phyloP scores from a whole-genome alignment of 2,113 vertebrate species.

The Zeus faber region DNA sequence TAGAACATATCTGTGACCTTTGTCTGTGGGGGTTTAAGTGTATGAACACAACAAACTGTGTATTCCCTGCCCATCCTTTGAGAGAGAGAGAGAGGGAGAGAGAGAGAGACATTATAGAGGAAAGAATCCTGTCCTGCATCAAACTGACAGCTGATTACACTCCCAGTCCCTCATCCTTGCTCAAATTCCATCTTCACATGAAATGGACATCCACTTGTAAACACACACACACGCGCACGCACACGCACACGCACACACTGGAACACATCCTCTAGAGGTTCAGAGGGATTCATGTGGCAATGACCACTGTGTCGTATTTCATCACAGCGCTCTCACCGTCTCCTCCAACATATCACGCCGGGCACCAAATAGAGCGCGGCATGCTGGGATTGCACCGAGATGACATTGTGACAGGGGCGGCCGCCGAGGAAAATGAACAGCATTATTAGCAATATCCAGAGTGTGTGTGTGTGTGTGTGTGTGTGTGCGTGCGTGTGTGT shows the following conservation, averaged over 20 bases:
- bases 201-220: conserved; percentile 13
- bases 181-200: conserved; percentile 32
- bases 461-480: conserved; percentile 22
- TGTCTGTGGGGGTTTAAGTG: too few relatives aligned
- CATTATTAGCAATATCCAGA: conserved; percentile 35
- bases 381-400: conserved; percentile 30
- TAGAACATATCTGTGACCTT: too few relatives aligned
- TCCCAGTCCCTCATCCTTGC: conserved; percentile 33
- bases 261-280: conserved; percentile 14
- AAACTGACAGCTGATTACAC: conserved; percentile 57
- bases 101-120: conserved; percentile 11
- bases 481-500: conserved; percentile 9
- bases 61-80: too few relatives aligned
- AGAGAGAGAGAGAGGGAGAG: background rate
- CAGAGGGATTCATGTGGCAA: conserved; percentile 19
- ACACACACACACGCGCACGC: background rate
- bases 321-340: conserved; percentile 16
- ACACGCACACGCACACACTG: background rate
- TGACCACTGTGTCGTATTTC: conserved; percentile 41
- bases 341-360: conserved; percentile 27
- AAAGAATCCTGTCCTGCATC: conserved; percentile 37
- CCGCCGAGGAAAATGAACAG: conserved; percentile 47
- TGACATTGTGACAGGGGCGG: conserved; percentile 41
- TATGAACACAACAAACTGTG: too few relatives aligned
- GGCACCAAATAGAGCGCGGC: conserved; percentile 29